Conservation (phyloP, 64 coral and sea anemone genomes). For the Actinia equina region DNA sequence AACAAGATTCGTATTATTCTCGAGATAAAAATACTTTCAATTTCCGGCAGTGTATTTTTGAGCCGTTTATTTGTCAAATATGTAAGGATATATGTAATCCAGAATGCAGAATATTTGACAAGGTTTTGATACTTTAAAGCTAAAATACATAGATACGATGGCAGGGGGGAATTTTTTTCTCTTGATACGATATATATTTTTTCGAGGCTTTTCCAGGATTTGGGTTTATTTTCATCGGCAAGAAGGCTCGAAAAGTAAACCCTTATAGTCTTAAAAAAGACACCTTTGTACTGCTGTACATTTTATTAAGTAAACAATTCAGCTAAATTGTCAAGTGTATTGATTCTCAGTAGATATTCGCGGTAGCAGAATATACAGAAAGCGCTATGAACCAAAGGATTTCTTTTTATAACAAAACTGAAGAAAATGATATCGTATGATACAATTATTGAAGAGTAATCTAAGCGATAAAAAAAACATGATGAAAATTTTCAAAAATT, state of each 20-base stretch:
- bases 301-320: background rate
- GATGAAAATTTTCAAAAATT: too few relatives aligned
- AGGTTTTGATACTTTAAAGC: too few relatives aligned
- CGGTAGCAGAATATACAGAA: background rate
- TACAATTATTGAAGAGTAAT: too few relatives aligned
- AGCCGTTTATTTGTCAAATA: background rate
- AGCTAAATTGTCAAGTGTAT: background rate
- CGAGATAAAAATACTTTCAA: too few relatives aligned
- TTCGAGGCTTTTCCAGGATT: background rate
- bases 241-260: background rate
- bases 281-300: background rate
- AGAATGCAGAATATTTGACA: background rate
- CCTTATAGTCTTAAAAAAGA: background rate
- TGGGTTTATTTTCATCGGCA: background rate
- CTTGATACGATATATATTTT: background rate
- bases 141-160: too few relatives aligned
- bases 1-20: too few relatives aligned
- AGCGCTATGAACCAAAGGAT: background rate
- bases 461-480: too few relatives aligned
- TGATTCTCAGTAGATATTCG: constrained; percentile 17
- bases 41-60: background rate
- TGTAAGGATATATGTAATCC: background rate
- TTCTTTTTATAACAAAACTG: background rate
- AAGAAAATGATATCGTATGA: background rate
- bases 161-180: too few relatives aligned